Evolutionary conservation across 2,888 invertebrate species (phyloP).

Genomic region (Tipula unca): DNA sequence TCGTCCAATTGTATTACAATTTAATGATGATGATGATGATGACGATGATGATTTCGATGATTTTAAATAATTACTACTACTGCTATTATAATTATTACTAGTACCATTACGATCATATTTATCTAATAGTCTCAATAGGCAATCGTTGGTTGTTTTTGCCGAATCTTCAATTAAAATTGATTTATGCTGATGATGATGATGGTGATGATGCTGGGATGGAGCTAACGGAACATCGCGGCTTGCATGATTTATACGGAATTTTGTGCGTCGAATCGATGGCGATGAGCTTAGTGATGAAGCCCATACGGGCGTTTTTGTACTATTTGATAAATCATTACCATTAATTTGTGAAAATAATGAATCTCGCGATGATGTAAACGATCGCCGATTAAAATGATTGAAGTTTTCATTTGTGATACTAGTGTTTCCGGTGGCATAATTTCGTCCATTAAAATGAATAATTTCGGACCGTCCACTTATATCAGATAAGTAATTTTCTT

Average conservation of each 20-base stretch:
- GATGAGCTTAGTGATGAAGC: constrained; percentile 18
- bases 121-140: constrained; percentile 62
- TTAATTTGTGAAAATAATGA: not conserved
- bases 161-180: constrained; percentile 45
- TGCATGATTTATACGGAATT: constrained; percentile 57
- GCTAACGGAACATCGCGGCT: constrained; percentile 65
- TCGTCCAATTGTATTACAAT: constrained; percentile 44
- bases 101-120: constrained; percentile 56
- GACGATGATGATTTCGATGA: constrained; percentile 10
- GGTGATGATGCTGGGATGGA: too few relatives aligned
- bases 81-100: constrained; percentile 40
- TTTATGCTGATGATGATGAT: constrained; percentile 43
- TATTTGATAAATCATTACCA: not conserved
- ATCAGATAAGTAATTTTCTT: not conserved
- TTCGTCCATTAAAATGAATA: not conserved
- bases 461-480: not conserved
- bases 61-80: constrained; percentile 29
- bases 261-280: constrained; percentile 44
- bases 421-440: not conserved
- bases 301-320: not conserved
- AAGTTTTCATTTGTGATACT: not conserved
- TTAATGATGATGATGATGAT: constrained; percentile 22
- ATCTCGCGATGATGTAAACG: not conserved
- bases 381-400: not conserved
- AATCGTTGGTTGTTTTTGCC: constrained; percentile 65